phyloP scores from a whole-genome alignment of 2,888 invertebrate genomes.

The Drosophila cracens region DNA sequence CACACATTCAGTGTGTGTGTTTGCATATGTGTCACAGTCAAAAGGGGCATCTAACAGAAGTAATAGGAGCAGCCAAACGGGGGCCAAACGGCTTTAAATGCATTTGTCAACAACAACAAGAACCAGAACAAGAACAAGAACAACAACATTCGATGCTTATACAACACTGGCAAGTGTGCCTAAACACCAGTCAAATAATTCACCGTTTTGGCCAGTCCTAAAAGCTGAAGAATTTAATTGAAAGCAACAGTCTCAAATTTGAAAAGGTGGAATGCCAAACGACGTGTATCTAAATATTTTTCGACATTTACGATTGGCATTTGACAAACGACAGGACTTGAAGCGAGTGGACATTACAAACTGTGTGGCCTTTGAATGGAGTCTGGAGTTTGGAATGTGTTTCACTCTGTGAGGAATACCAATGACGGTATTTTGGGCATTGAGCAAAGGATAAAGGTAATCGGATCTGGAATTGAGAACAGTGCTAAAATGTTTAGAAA shows the following conservation, averaged over 20 bases:
- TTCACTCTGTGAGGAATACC: neutral
- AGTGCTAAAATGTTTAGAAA: neutral
- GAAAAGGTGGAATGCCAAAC: neutral
- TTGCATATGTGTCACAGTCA: conserved; percentile 58
- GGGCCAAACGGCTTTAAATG: conserved; percentile 34
- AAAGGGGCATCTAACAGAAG: conserved; percentile 52
- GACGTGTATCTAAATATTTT: neutral
- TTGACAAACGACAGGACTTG: neutral
- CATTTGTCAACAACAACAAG: conserved; percentile 58
- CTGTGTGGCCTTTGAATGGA: neutral
- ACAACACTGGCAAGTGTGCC: conserved; percentile 71
- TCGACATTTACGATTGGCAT: neutral
- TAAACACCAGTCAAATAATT: conserved; percentile 54
- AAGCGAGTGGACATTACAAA: neutral
- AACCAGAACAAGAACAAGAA: neutral
- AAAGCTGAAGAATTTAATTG: conserved; percentile 26
- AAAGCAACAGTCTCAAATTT: conserved; percentile 2
- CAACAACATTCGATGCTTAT: conserved; percentile 45
- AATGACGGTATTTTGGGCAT: neutral
- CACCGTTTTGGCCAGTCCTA: neutral
- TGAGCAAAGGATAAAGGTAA: neutral
- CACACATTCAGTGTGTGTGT: conserved; percentile 19
- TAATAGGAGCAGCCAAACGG: conserved; percentile 46
- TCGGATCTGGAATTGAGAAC: neutral
- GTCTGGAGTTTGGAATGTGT: neutral